These are phyloP conservation scores for Pelvicachromis taeniatus DNA, from an alignment of 2,113 vertebrate species.

Conservation along the genomic window DNA sequence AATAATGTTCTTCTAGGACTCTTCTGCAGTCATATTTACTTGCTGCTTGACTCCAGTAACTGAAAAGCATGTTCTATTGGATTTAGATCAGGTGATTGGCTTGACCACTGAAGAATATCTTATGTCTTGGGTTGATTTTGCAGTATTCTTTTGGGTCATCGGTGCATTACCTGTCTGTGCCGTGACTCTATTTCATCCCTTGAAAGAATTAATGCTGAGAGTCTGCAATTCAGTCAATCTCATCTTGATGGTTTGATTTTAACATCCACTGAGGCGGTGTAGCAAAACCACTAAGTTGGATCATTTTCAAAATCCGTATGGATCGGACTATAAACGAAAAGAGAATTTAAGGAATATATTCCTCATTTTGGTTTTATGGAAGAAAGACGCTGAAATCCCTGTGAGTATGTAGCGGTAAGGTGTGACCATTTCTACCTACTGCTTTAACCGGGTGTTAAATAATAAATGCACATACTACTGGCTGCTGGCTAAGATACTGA, in stretches of 20 bases:
- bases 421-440: background rate
- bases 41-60: background rate
- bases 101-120: background rate
- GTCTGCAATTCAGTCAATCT: background rate
- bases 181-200: background rate
- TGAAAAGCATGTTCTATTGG: background rate
- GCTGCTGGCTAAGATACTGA: background rate
- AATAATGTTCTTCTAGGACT: background rate
- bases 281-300: background rate
- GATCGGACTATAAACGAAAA: background rate
- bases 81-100: background rate
- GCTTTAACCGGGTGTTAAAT: background rate
- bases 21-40: background rate
- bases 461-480: background rate
- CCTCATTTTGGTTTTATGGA: background rate
- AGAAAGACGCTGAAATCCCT: background rate
- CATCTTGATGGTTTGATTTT: background rate
- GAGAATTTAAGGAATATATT: background rate
- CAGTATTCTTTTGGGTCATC: background rate
- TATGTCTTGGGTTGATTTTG: background rate
- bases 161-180: background rate
- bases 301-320: background rate
- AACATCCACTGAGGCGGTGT: background rate
- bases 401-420: background rate
- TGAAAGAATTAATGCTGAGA: fast-evolving